These are phyloP conservation scores for Dromiciops gliroides DNA, from an alignment of 2,113 vertebrate species.

Conservation along the genomic window DNA sequence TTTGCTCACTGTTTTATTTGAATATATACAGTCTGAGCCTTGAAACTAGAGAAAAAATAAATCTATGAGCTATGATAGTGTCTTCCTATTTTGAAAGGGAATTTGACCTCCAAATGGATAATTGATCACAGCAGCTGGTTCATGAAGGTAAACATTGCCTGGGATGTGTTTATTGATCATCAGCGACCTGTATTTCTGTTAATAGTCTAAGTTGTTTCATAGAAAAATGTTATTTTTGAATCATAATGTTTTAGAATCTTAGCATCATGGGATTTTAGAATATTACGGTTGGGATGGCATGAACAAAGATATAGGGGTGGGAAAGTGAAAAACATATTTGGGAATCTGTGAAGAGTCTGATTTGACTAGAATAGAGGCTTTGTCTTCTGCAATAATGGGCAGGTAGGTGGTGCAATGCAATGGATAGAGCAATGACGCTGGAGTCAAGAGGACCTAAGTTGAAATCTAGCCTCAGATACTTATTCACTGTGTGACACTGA, in stretches of 20 bases:
- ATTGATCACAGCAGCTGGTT: neutral
- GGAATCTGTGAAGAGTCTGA: neutral
- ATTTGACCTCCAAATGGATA: neutral
- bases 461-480: neutral
- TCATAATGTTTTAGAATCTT: neutral
- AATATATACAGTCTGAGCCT: neutral
- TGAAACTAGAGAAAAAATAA: neutral
- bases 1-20: conserved; percentile 45
- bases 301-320: neutral
- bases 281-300: neutral
- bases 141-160: neutral
- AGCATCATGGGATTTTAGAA: neutral
- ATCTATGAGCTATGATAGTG: neutral
- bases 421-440: neutral
- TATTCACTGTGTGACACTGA: neutral
- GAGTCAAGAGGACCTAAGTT: neutral
- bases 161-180: neutral
- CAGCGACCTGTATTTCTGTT: neutral
- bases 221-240: neutral
- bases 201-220: neutral
- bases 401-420: neutral
- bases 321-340: neutral
- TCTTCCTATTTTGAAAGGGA: neutral
- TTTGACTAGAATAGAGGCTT: neutral
- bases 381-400: neutral